Evolutionary conservation across 2,113 vertebrate species (phyloP).

Genomic region (Datnioides undecimradiatus): DNA sequence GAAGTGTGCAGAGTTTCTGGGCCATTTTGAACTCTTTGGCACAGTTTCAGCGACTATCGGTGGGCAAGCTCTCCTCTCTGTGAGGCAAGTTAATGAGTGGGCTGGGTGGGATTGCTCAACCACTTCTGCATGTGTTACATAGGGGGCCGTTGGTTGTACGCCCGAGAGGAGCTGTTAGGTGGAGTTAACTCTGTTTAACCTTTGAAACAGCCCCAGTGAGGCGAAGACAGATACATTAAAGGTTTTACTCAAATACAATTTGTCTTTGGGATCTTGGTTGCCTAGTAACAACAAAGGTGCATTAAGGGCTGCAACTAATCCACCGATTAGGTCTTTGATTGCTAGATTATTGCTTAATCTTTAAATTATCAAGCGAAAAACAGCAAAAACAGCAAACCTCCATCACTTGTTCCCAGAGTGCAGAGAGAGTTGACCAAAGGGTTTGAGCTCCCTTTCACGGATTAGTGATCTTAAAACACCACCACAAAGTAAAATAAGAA

Average conservation of each 20-base stretch:
- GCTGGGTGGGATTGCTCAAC: not conserved
- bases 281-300: not conserved
- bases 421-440: not conserved
- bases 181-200: not conserved
- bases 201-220: slow-evolving; percentile 3
- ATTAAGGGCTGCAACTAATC: not conserved
- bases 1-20: not conserved
- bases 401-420: not conserved
- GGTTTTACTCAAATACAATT: not conserved
- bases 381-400: not conserved
- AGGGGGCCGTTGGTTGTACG: not conserved
- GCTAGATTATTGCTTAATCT: not conserved
- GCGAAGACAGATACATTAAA: too few species aligned
- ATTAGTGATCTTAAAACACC: not conserved
- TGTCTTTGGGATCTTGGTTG: not conserved
- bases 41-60: slow-evolving; percentile 6
- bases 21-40: slow-evolving; percentile 9
- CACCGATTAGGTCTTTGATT: not conserved
- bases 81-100: not conserved
- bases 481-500: not conserved
- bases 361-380: not conserved
- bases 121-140: not conserved
- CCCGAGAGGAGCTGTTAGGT: not conserved
- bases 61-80: not conserved
- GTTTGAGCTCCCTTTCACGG: not conserved